A percentile compares a stretch with the other conserved stretches of the same genome.
Conservation (phyloP, 2,113 vertebrate species). For the Gulo gulo region DNA sequence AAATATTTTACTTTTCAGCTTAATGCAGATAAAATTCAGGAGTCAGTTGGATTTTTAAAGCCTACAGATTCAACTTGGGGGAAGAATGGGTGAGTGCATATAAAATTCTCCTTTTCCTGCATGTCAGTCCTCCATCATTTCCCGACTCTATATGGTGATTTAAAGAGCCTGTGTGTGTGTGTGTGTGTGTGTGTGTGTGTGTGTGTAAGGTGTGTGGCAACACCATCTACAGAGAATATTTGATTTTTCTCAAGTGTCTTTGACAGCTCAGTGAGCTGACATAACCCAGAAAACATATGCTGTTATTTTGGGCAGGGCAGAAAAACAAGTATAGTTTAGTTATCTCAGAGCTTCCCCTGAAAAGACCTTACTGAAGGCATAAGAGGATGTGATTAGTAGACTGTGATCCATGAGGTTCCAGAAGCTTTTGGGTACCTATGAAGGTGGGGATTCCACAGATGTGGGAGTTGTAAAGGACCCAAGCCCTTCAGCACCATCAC, state of each 20-base stretch:
- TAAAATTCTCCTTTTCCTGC: background rate
- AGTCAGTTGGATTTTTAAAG: background rate
- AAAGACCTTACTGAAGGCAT: slow-evolving; percentile 2
- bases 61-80: background rate
- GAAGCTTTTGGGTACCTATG: background rate
- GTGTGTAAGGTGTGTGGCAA: background rate
- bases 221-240: slow-evolving; percentile 19
- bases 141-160: background rate
- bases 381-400: background rate
- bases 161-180: background rate
- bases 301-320: slow-evolving; percentile 52
- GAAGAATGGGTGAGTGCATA: background rate
- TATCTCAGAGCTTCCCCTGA: slow-evolving; percentile 11
- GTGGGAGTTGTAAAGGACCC: background rate
- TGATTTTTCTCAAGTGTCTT: slow-evolving; percentile 58
- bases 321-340: slow-evolving; percentile 36
- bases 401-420: background rate
- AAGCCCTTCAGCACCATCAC: background rate
- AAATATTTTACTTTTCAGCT: background rate
- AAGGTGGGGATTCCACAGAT: background rate
- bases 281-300: slow-evolving; percentile 49
- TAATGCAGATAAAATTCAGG: background rate
- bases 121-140: background rate
- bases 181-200: background rate
- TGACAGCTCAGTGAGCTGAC: slow-evolving; percentile 53